phyloP scores from a whole-genome alignment of 2,888 invertebrate genomes.

The Brachyptera risi region DNA sequence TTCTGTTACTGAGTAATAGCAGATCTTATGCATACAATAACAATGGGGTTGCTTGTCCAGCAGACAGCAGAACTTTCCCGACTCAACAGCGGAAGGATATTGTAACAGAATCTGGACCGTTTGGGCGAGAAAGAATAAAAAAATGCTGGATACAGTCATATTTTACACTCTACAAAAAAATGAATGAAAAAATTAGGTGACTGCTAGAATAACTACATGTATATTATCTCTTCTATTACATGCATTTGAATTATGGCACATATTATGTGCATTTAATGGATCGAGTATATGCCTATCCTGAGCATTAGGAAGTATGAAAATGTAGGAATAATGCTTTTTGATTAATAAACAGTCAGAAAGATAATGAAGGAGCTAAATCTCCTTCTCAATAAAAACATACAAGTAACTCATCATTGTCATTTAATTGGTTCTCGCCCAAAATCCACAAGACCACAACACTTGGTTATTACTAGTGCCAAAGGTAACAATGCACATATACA shows the following conservation, averaged over 20 bases:
- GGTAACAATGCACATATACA: slow-evolving; percentile 30
- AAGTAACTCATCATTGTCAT: slow-evolving; percentile 18
- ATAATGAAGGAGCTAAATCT: slow-evolving; percentile 26
- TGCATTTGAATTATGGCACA: neutral
- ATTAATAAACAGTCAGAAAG: slow-evolving; percentile 27
- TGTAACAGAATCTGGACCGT: neutral
- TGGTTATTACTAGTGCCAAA: slow-evolving; percentile 13
- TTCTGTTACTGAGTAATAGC: slow-evolving; percentile 10
- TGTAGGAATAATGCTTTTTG: slow-evolving; percentile 3
- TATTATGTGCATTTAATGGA: slow-evolving; percentile 6
- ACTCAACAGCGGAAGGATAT: neutral
- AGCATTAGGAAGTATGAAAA: slow-evolving; percentile 22
- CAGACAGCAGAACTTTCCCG: neutral
- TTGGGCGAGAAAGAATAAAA: slow-evolving; percentile 25
- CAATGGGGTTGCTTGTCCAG: neutral
- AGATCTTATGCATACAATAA: neutral
- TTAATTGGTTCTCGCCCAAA: slow-evolving; percentile 29
- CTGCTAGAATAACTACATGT: slow-evolving; percentile 17
- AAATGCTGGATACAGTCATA: slow-evolving; percentile 6
- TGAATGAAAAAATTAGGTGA: slow-evolving; percentile 15
- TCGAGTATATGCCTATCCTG: slow-evolving; percentile 19
- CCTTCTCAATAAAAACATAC: slow-evolving; percentile 23
- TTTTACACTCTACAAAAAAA: slow-evolving; percentile 1
- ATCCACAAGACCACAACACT: slow-evolving; percentile 11
- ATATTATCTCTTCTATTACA: slow-evolving; percentile 11